These are phyloP conservation scores for Neodiprion lecontei DNA, from an alignment of 1,140 invertebrate genomes.

Conservation along the genomic window DNA sequence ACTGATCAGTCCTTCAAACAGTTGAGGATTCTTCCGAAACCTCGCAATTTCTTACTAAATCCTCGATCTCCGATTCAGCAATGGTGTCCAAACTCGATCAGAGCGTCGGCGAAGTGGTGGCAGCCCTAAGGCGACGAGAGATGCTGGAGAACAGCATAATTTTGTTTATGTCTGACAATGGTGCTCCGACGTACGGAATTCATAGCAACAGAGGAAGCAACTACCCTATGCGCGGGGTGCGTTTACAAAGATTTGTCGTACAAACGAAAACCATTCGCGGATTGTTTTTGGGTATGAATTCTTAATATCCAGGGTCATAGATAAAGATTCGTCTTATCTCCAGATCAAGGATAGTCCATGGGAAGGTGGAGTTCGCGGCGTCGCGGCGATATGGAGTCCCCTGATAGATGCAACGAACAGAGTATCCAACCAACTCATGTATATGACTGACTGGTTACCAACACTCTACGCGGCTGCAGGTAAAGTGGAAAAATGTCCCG, in stretches of 20 bases:
- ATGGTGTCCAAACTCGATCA: constrained; percentile 90
- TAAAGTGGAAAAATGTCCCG: constrained; percentile 32
- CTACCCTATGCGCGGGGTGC: constrained; percentile 84
- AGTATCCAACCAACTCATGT: constrained; percentile 78
- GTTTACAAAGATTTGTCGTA: constrained; percentile 23
- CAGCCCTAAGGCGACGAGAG: constrained; percentile 69
- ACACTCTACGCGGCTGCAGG: constrained; percentile 75
- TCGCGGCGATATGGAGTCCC: constrained; percentile 82
- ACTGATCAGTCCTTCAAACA: neutral
- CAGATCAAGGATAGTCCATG: constrained; percentile 82
- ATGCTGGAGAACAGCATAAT: constrained; percentile 80
- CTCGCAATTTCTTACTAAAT: constrained; percentile 15
- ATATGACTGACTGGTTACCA: constrained; percentile 88
- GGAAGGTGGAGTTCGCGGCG: constrained; percentile 83
- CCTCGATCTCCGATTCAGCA: constrained; percentile 59
- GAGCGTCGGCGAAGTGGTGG: constrained; percentile 79
- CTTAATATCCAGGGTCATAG: constrained; percentile 8
- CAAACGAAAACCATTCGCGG: constrained; percentile 13
- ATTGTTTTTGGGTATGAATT: constrained; percentile 6
- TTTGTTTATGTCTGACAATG: constrained; percentile 81
- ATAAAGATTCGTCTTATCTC: constrained; percentile 25
- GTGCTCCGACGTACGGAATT: constrained; percentile 75
- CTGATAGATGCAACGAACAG: constrained; percentile 65
- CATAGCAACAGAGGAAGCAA: constrained; percentile 84
- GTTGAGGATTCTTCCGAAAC: too few relatives aligned